Percentiles rank a stretch among this genome's conserved stretches.
phyloP scores from a whole-genome alignment of 2,113 vertebrate species.

The Patagioenas fasciata region DNA sequence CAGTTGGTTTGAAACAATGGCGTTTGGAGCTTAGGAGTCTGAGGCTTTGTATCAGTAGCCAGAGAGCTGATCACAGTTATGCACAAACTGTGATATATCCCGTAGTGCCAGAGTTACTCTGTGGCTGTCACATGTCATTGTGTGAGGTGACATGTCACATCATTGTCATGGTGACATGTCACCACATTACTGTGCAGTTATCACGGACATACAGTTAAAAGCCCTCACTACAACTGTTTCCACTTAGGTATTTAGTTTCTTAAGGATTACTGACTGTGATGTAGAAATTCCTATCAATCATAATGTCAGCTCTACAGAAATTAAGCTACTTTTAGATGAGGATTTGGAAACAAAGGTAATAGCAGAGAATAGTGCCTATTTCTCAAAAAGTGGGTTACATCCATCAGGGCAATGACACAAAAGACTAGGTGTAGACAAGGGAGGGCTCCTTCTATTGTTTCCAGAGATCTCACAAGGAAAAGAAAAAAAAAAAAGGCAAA shows the following conservation, averaged over 20 bases:
- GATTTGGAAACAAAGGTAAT: slow-evolving; percentile 62
- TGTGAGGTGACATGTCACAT: slow-evolving; percentile 58
- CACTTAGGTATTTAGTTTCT: slow-evolving; percentile 64
- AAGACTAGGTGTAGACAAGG: slow-evolving; percentile 27
- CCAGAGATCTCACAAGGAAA: background rate
- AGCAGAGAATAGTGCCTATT: slow-evolving; percentile 38
- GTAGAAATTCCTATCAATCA: slow-evolving; percentile 69
- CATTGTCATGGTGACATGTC: slow-evolving; percentile 60
- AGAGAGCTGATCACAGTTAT: background rate
- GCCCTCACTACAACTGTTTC: slow-evolving; percentile 42
- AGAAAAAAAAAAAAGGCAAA: background rate
- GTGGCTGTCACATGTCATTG: slow-evolving; percentile 55
- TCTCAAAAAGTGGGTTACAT: slow-evolving; percentile 54
- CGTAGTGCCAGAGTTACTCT: background rate
- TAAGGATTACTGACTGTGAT: slow-evolving; percentile 64
- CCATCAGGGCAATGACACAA: slow-evolving; percentile 41
- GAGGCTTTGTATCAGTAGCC: background rate
- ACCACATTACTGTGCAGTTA: slow-evolving; percentile 32
- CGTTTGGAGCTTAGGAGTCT: background rate
- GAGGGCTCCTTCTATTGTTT: slow-evolving; percentile 30
- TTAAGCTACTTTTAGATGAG: slow-evolving; percentile 58
- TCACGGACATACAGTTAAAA: slow-evolving; percentile 50
- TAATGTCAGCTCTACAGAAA: slow-evolving; percentile 54
- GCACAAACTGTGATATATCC: slow-evolving; percentile 32
- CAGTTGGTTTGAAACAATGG: background rate